Percentiles rank a stretch among this genome's conserved stretches.
These are phyloP conservation scores for Hydropsyche tenuis DNA, from an alignment of 1,140 invertebrate genomes.

Conservation along the genomic window DNA sequence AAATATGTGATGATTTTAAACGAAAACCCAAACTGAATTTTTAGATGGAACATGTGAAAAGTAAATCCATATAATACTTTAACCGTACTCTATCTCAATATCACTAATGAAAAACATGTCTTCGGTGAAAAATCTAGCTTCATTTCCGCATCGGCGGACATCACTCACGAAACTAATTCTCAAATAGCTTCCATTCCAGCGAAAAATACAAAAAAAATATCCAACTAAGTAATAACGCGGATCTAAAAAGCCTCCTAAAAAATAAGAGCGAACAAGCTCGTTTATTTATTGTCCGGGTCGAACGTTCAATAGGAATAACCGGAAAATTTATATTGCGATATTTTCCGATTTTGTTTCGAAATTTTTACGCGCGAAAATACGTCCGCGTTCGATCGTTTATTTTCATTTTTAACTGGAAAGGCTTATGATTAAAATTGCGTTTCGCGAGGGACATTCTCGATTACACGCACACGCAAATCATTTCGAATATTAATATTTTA, in stretches of 20 bases:
- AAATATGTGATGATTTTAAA: too few species aligned
- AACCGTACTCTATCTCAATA: not conserved
- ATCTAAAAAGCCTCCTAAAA: not conserved
- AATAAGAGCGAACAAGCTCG: not conserved
- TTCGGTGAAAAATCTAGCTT: not conserved
- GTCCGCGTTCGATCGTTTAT: not conserved
- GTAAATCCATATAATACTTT: not conserved
- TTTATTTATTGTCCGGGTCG: not conserved
- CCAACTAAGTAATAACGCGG: not conserved
- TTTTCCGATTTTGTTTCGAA: not conserved
- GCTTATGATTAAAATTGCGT: constrained; percentile 2
- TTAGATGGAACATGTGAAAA: not conserved
- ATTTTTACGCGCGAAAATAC: not conserved
- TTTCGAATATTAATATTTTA: too few species aligned
- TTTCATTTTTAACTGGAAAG: not conserved
- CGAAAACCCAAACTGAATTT: too few species aligned
- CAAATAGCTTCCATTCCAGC: not conserved
- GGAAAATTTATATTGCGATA: not conserved
- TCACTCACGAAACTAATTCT: constrained; percentile 13
- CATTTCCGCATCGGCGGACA: constrained; percentile 5
- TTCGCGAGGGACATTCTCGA: not conserved
- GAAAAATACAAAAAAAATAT: not conserved
- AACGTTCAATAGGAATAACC: not conserved
- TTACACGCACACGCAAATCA: too few species aligned
- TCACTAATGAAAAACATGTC: constrained; percentile 18